A percentile compares a stretch with the other conserved stretches of the same genome.
phyloP scores from a whole-genome alignment of 2,113 vertebrate species.

The Protomyctophum bolini region DNA sequence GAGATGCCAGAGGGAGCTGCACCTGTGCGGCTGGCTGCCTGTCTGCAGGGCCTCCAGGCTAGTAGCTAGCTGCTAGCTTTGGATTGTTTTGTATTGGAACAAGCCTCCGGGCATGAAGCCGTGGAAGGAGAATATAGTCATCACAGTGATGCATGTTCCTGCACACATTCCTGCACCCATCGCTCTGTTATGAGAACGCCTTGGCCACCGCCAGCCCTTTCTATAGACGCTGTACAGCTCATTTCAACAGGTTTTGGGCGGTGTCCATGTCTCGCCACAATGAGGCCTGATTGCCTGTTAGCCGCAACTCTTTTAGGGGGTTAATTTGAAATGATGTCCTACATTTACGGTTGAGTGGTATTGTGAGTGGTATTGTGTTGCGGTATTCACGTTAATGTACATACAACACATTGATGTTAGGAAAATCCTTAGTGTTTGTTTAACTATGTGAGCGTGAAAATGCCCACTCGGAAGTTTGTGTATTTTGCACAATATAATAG shows the following conservation, averaged over 20 bases:
- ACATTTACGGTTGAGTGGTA: constrained; percentile 10
- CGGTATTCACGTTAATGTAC: background rate
- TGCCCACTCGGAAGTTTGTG: too few species aligned
- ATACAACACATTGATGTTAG: background rate
- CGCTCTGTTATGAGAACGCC: constrained; percentile 41
- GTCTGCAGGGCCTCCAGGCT: background rate
- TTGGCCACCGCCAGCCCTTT: constrained; percentile 43
- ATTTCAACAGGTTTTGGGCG: constrained; percentile 41
- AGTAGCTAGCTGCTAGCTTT: constrained; percentile 54
- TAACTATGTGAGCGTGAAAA: too few species aligned
- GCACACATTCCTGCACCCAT: constrained; percentile 57
- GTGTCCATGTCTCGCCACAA: constrained; percentile 40
- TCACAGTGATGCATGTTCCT: constrained; percentile 41
- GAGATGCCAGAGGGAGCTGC: constrained; percentile 77
- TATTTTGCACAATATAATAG: too few species aligned
- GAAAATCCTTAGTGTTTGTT: background rate
- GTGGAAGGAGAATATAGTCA: constrained; percentile 42
- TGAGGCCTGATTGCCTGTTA: constrained; percentile 50
- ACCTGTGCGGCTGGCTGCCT: constrained; percentile 79
- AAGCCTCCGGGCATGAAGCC: constrained; percentile 29
- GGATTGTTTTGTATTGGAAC: constrained; percentile 42
- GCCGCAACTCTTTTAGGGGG: constrained; percentile 25
- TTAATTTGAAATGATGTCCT: constrained; percentile 27
- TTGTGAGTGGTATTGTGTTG: background rate
- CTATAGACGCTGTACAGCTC: constrained; percentile 44